Conservation (phyloP, 2,113 vertebrate genomes). For the Sapajus apella region DNA sequence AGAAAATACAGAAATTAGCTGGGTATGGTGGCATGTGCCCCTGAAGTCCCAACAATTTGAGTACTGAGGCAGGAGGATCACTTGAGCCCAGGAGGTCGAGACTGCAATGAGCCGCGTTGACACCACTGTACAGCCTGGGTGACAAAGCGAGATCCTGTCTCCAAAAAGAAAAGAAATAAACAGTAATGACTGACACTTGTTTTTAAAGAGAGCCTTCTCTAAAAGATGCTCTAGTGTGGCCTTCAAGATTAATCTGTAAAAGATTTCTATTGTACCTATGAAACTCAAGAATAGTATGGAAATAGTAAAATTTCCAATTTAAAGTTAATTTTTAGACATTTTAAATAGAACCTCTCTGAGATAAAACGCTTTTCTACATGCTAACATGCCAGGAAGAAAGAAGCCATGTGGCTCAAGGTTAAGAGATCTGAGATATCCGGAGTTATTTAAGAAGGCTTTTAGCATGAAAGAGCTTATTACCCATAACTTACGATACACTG, state of each 20-base stretch:
- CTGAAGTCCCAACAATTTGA: no score
- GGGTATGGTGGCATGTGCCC: no score
- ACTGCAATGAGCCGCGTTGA: no score
- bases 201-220: not conserved
- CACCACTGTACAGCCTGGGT: no score
- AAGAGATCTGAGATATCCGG: not conserved
- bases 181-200: not conserved
- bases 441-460: slow-evolving; percentile 10
- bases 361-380: not conserved
- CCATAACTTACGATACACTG: not conserved
- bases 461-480: not conserved
- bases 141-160: not conserved
- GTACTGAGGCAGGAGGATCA: no score
- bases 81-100: no score
- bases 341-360: not conserved
- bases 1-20: no score
- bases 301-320: slow-evolving; percentile 24
- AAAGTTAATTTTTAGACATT: not conserved
- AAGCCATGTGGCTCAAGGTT: not conserved
- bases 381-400: not conserved
- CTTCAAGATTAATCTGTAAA: slow-evolving; percentile 8
- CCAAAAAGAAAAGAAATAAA: not conserved
- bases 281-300: not conserved
- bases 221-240: not conserved
- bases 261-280: not conserved